phyloP scores from a whole-genome alignment of 2,113 vertebrate species.

The Calypte anna region DNA sequence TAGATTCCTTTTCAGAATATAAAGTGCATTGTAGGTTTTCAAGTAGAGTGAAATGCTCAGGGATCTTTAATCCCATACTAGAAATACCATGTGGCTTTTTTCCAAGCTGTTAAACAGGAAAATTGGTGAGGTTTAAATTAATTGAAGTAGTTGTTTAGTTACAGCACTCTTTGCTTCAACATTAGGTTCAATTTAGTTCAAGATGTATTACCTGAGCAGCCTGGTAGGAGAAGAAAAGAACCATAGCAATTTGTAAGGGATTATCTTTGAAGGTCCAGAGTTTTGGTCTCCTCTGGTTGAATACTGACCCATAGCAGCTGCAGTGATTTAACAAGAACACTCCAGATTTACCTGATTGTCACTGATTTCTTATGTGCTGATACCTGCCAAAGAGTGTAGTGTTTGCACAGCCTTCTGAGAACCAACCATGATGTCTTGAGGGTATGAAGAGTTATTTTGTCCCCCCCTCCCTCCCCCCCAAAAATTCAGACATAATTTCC shows the following conservation, averaged over 20 bases:
- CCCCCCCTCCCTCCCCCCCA: background rate
- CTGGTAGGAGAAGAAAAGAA: background rate
- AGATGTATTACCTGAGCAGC: background rate
- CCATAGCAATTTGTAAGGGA: background rate
- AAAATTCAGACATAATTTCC: background rate
- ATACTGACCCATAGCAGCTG: background rate
- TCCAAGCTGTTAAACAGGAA: background rate
- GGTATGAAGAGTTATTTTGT: background rate
- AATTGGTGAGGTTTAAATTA: background rate
- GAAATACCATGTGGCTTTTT: background rate
- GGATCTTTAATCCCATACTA: background rate
- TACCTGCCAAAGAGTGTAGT: background rate
- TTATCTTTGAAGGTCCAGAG: background rate
- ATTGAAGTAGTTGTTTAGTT: background rate
- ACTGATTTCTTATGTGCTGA: background rate
- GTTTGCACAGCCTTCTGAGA: background rate
- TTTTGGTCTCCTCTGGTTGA: background rate
- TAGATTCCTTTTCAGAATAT: background rate
- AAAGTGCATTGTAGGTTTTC: background rate
- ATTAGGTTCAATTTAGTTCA: background rate
- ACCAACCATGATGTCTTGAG: background rate
- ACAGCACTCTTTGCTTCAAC: background rate
- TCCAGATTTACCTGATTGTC: background rate
- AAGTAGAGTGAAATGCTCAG: background rate
- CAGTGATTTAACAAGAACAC: background rate